Base-by-base conservation (phyloP, 1,140 invertebrate genomes). In the Drosophila sulfurigaster region DNA sequence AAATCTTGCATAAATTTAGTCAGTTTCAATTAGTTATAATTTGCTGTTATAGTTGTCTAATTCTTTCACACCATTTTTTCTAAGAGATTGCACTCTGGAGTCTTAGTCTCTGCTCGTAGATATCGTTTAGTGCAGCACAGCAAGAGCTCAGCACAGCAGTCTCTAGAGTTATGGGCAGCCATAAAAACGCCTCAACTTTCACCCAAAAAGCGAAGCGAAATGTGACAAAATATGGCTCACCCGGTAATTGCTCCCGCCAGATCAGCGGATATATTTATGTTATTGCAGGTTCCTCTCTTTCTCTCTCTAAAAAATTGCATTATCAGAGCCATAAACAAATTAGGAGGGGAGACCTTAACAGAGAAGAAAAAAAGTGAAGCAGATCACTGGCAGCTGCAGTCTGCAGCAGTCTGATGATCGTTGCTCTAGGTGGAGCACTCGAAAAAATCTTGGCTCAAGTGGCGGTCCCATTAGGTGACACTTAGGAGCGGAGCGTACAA, bases 141-240 rank as follows among this genome's bases (percentile, higher is more conserved):
- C 35, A 38, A 32, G 35, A 2, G 10, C 2, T 0, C 35, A 38
- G 10, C 35, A 25, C 35, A 52, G 16, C 28, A 46, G 28, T 43
- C 15, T 41, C n/a, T 28, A 64, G 58, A 75, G 78, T 79, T 76
- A 81, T 81, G 71, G 65, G 78, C 68, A 64, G 43, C 52, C 78
- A 89, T 90, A 58, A 89, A 78, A 83, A 83, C 70, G 81, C 85
- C 74, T 85, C 80, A 89, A 89, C 85, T 88, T 88, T 88, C 85
- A 89, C 85, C 86, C 72, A 68, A 38, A 30, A 38, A 30, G 16
- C 41, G 5, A 25, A 64, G 11, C 59, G 57, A 81, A 85, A 81
- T 78, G 86, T 88, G 85, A 88, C 85, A 88, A 88, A 88, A 88
- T 88, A 88, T 88, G 86, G 81, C 85, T 81, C 75, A 74, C 85